These are phyloP conservation scores for Agrypnia vestita DNA, from an alignment of 1,140 invertebrate species.

Conservation along the genomic window DNA sequence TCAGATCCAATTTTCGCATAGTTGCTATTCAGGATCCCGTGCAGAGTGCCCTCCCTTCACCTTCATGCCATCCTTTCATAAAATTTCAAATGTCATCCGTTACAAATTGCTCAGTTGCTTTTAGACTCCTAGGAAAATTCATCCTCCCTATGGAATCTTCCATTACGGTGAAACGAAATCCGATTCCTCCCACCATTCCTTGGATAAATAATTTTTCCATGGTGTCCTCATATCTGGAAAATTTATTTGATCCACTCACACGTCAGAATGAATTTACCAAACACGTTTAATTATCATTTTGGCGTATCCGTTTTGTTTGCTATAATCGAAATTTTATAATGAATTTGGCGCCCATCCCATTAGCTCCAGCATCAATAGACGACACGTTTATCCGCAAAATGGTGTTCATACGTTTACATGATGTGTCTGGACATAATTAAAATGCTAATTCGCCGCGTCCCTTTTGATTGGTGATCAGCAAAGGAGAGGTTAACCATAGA, in stretches of 20 bases:
- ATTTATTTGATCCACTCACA: neutral
- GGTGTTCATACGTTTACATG: neutral
- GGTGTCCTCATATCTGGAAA: too few species aligned
- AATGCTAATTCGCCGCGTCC: neutral
- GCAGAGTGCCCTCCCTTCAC: too few species aligned
- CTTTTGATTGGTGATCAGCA: conserved; percentile 3
- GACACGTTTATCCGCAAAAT: neutral
- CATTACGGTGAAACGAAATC: too few species aligned
- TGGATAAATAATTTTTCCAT: too few species aligned
- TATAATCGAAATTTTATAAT: conserved; percentile 6
- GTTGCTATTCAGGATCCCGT: too few species aligned
- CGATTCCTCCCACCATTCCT: too few species aligned
- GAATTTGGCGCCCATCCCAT: neutral
- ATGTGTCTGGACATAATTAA: conserved; percentile 1
- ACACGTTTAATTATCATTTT: neutral
- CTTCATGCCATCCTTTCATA: too few species aligned
- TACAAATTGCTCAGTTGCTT: too few species aligned
- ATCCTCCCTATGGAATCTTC: too few species aligned
- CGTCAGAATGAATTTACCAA: neutral
- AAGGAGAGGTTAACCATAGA: neutral
- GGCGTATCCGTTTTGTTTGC: neutral
- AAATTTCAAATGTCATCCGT: too few species aligned
- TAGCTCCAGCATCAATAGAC: neutral
- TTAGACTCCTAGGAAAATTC: too few species aligned
- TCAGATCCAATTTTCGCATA: too few species aligned